Evolutionary conservation across 2,113 vertebrate genomes (phyloP).

Genomic region (Psilopsiagon aurifrons): DNA sequence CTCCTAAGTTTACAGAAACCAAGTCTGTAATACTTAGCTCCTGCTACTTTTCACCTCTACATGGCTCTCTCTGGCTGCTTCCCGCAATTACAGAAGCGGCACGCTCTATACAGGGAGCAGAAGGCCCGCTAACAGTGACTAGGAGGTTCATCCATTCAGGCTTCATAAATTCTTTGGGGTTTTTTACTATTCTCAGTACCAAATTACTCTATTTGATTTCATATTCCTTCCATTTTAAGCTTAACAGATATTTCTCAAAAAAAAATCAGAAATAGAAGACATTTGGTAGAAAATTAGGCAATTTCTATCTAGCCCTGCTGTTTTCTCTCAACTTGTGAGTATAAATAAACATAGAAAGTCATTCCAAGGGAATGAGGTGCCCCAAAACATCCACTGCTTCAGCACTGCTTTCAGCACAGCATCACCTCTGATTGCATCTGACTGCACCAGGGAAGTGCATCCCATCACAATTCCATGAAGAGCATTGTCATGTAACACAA

Average conservation of each 20-base stretch:
- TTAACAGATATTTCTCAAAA: not conserved
- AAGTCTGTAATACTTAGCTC: not conserved
- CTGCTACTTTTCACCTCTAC: not conserved
- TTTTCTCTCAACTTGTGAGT: not conserved
- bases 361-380: not conserved
- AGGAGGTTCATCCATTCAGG: not conserved
- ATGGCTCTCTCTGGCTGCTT: not conserved
- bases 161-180: not conserved
- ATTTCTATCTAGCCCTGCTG: not conserved
- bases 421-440: not conserved
- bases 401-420: not conserved
- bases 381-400: not conserved
- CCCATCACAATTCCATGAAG: not conserved
- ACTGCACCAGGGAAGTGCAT: not conserved
- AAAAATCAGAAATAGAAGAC: not conserved
- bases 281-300: not conserved
- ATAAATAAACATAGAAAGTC: not conserved
- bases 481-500: not conserved
- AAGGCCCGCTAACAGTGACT: not conserved
- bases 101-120: rapidly evolving
- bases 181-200: not conserved
- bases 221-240: not conserved
- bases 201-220: not conserved
- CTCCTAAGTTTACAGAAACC: not conserved
- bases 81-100: not conserved